Evolutionary conservation across 2,888 invertebrate genomes (phyloP), one percentile per base, ranked within the genome.

Genomic region (Phyto melanocephala): DNA sequence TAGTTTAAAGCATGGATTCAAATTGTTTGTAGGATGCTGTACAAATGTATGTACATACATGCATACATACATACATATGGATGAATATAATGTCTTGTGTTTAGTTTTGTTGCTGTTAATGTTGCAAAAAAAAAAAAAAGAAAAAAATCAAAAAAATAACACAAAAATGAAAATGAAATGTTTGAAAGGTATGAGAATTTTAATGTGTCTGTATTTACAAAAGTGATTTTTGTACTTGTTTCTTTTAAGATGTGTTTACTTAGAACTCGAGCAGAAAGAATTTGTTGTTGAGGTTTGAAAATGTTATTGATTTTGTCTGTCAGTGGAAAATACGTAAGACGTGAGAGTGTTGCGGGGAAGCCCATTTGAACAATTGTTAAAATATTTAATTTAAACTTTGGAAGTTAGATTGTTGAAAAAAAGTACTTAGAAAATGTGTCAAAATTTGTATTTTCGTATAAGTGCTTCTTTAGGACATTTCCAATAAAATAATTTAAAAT

Each of bases 1-100:
- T 82, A 82, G 82, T 82, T 82, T 82, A 82, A 82, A 82, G 79
- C 82, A 82, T 71, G 79, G 82, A 82, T 82, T 82, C 82, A 82
- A 78, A 82, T 82, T 82, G 78, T 79, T 78, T 65, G 72, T 72
- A 60, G 65, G 65, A 68, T 81, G 54, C 54, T 77, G 60, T 54
- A 24, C 17, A 15, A 2, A 33, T 45, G 20, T 45, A 20, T 45
- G 15, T 33, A 45, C 22, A 50, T 37, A 6, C 6, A 6, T 28
- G 28, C 28, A 28, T 28, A 6, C 24, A 50, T 20, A 20, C n/a
- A n/a, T n/a, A n/a, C n/a, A n/a, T n/a, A n/a, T n/a, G 52, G 13
- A 35, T n/a, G 1, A 35, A 11, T 50, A 8, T 47, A 50, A 33
- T 77, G 76, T 77, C 35, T 33, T 58, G 47, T 47, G 24, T 45